Evolutionary conservation across 2,797 vertebrate genomes (phyloP), one percentile per base, ranked within the genome.

Genomic region (Thunnus albacares): DNA sequence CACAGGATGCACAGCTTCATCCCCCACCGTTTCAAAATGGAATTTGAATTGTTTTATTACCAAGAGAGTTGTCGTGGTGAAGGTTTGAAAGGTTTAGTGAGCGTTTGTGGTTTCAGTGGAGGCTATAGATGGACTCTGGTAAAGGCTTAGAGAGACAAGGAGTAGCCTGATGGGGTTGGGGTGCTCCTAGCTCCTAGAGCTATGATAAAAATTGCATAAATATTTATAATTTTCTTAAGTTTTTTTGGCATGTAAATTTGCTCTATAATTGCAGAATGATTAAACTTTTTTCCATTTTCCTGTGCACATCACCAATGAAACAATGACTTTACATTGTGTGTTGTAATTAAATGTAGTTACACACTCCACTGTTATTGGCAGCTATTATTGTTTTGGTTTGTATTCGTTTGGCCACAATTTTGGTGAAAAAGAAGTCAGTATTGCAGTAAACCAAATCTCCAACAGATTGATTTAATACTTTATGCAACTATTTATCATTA

Each of bases 21-120:
- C 45, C 17, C 9, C 15, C 11, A 33, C 3, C n/a, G 3, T 38
- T 53, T 52, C 24, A 61, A 26, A 35, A 33, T 55, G 30, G n/a
- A 51, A 57, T 13, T 67, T 6, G 75, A 85, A 33, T 66, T 30
- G 75, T 12, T 76, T 38, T 41, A 47, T 73, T 64, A 20, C 22
- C 61, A 60, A 8, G 7, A 53, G 14, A 43, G 57, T 22, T 60
- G 15, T 20, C 38, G 45, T 52, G 55, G 41, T 7, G 24, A 65
- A 57, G 20, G 45, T 57, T 49, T 70, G 30, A 11, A 20, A 53
- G 20, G 47, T 63, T 72, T 55, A 56, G 22, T 56, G 51, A 60
- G 17, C 26, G 56, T 38, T 53, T 73, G 18, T 70, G 33, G 41
- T 45, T 71, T 14, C 0, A 30, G 30, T 20, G 0, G 49, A 30